Conservation (phyloP, 2,113 vertebrate genomes). For the Varanus komodoensis region DNA sequence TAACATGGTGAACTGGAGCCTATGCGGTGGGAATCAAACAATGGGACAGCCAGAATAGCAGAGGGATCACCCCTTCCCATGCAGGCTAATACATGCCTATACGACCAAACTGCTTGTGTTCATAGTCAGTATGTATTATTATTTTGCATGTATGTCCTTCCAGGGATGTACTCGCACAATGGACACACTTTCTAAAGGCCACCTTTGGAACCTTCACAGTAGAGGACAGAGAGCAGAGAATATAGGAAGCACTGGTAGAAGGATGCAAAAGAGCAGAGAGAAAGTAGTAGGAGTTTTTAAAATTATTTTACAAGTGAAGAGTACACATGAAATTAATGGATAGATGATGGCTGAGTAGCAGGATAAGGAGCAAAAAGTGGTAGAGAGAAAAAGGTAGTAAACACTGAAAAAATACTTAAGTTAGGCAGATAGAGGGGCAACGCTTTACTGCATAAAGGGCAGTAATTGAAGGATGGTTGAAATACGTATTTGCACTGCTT, state of each 20-base stretch:
- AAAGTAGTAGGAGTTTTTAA: no score
- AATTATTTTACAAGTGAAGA: no score
- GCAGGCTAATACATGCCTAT: not conserved
- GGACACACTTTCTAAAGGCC: no score
- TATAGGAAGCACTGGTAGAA: no score
- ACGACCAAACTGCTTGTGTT: not conserved
- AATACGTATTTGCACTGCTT: slow-evolving; percentile 45
- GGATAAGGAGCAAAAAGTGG: no score
- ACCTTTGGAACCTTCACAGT: no score
- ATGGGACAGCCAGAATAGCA: not conserved
- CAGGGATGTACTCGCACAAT: not conserved
- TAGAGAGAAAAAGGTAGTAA: no score
- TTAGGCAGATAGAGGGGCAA: slow-evolving; percentile 24
- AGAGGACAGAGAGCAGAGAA: no score
- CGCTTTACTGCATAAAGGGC: not conserved
- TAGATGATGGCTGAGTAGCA: no score
- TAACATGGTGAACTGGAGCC: not conserved
- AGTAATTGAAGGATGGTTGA: slow-evolving; percentile 3
- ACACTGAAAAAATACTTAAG: no score
- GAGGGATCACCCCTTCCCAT: not conserved
- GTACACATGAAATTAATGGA: no score
- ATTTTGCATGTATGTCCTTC: not conserved
- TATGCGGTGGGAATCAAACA: not conserved
- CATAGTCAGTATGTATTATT: not conserved
- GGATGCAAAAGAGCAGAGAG: no score